Base-by-base conservation (phyloP, 53 echinoderm and acorn worm genomes). In the Arbacia lixula region DNA sequence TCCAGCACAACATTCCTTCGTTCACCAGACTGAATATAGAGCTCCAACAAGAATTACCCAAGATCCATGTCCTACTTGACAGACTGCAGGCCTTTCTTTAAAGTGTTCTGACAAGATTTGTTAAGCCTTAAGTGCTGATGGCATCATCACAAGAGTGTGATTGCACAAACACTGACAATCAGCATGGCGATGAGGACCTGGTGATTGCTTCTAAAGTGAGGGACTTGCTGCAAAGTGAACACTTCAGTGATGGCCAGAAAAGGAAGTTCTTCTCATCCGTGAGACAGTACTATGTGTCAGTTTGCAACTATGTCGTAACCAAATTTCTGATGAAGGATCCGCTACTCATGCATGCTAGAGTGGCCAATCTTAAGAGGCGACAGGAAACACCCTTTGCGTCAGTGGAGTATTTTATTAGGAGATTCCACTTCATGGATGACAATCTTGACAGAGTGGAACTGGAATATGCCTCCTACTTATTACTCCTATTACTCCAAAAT, bases 11-110 rank as follows among this genome's bases (percentile, higher is more conserved):
- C 29, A 79, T 79, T 53, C 80, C 87, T 65, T 33, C 80, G 56
- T 87, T 87, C 37, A 87, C 42, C 53, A 69, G n/a, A 52, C 20
- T 79, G 17, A 87, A 87, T 58, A 28, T 87, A 19, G 87, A 87
- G 49, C 52, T 87, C 28, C 87, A 87, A 80, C 54, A 69, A 56
- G 68, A 68, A 52, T 62, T 37, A 26, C 80, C 80, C n/a, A 78
- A 51, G 22, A 68, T 87, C 30, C 81, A 87, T 79, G 49, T 87
- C 25, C 24, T 87, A 58, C 80, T 74, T 8, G 42, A 56, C 14
- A 79, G 49, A 55, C 54, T 87, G 31, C 65, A 71, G 22, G 38
- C 50, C 29, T 64, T 79, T 25, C 71, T 87, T 33, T 53, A 87
- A 49, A 6, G 26, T 55, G n/a, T 80, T 35, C 30, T 72, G 81